Base-by-base conservation (phyloP, 1,140 invertebrate genomes). In the Ips nitidus region DNA sequence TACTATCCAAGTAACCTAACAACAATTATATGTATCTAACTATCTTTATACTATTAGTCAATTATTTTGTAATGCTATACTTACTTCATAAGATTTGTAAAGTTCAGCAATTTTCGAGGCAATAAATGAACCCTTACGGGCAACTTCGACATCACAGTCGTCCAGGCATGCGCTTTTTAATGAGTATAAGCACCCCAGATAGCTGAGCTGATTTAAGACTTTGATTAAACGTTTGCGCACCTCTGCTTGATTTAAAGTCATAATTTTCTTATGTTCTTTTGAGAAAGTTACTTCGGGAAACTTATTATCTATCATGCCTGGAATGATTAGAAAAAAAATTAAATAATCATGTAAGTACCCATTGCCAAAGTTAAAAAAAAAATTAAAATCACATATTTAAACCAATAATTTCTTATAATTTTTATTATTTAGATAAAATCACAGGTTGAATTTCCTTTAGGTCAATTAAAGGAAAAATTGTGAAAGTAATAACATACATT, bases 271-370 rank as follows among this genome's bases (percentile, higher is more conserved):
- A 0, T 89, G 83, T 75, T 91, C 88, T 78, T 88, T 91, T 1
- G 90, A 92, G 76, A 93, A 93, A 4, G 90, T 92, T 0, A 92
- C 86, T 0, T 85, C 85, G 0, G 91, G 91, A 80, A 93, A 93
- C 0, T 82, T 82, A 0, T 89, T 89, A 75, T 93, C 90, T 1
- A 93, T 84, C 89, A 93, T 91, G 41, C 91, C 68, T 70, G 39
- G 40, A 58, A 57, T 22, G 7, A 2, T 40, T 41, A 7, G 39
- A 41, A 62, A 4, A 37, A 41, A 7, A 50, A 50, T 50, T 1
- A 8, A 39, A 59, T 39, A 8, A 41, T 59, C 39, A 59, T 8
- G n/a, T 41, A 2, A 39, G 2, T 2, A 22, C 22, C 22, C 22
- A 22, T 22, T 22, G 22, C 22, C 0, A 22, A 0, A 22, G 22